A percentile compares a stretch with the other conserved stretches of the same genome.
These are phyloP conservation scores for Erythrocebus patas DNA, from an alignment of 2,113 vertebrate species.

Conservation along the genomic window DNA sequence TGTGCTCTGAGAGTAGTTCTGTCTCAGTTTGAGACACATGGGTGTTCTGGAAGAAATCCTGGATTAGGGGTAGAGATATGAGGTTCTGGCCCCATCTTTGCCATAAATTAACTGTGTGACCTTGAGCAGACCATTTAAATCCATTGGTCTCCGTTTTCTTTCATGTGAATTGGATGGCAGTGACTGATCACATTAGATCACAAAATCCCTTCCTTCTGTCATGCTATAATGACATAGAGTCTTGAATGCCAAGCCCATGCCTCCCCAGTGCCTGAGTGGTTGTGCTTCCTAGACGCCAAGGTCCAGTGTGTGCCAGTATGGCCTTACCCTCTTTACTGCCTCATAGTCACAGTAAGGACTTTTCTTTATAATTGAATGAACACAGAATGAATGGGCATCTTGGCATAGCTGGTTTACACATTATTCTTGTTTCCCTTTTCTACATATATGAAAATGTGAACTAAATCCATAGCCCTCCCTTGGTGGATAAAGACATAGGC, in stretches of 20 bases:
- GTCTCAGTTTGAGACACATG: not conserved
- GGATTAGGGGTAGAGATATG: not conserved
- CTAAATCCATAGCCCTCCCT: not conserved
- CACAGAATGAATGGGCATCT: not conserved
- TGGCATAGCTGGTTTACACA: not conserved
- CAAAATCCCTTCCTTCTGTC: not conserved
- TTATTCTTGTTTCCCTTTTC: not conserved
- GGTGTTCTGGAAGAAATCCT: not conserved
- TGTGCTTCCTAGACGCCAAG: not conserved
- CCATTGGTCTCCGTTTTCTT: not conserved
- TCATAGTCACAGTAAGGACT: not conserved
- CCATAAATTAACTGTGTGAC: not conserved
- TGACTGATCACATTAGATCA: not conserved
- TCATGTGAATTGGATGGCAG: not conserved
- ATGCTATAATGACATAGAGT: not conserved
- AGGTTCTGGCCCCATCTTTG: not conserved
- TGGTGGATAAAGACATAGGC: not conserved
- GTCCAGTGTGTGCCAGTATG: not conserved
- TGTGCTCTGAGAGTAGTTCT: not conserved
- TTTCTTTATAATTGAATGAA: not conserved
- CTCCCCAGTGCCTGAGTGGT: not conserved
- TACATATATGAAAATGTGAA: not conserved
- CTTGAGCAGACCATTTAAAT: not conserved
- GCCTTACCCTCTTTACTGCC: not conserved
- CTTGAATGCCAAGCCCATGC: too few species aligned